These are phyloP conservation scores for Andrena cerasifolii DNA, from an alignment of 1,140 invertebrate genomes.

Conservation along the genomic window DNA sequence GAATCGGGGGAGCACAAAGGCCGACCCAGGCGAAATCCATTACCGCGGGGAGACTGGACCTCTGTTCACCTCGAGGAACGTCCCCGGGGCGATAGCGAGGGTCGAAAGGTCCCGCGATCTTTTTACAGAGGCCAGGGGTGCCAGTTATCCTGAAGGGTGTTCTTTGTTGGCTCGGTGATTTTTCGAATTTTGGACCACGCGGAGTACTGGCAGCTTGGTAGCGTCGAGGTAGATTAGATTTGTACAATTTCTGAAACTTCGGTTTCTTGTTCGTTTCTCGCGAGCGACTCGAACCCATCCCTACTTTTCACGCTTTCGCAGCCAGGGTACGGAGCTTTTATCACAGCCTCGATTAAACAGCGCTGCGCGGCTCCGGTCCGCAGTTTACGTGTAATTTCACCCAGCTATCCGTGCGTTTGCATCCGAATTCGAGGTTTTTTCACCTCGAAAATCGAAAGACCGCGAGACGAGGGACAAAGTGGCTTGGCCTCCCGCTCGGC, in stretches of 20 bases:
- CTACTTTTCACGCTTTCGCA: conserved; percentile 16
- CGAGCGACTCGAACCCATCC: background rate
- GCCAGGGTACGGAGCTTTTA: conserved; percentile 1
- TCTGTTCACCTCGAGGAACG: conserved; percentile 42
- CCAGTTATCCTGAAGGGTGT: no score
- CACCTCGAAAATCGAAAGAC: background rate
- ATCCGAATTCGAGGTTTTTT: conserved; percentile 27
- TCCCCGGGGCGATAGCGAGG: conserved; percentile 31
- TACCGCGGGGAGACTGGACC: conserved; percentile 48
- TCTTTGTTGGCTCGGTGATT: no score
- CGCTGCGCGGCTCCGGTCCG: background rate
- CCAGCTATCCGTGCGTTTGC: background rate
- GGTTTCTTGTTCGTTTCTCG: background rate
- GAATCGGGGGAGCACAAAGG: conserved; percentile 57
- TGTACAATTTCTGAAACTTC: background rate
- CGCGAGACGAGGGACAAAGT: background rate
- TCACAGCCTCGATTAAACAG: conserved; percentile 20
- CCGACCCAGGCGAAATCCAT: conserved; percentile 57
- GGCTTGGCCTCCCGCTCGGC: no score
- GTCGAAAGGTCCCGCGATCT: conserved; percentile 40
- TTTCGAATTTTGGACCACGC: no score
- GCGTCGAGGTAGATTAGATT: no score
- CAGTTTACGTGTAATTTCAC: conserved; percentile 23
- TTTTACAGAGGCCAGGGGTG: no score
- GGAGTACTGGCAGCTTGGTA: no score